Conservation (phyloP, 2,888 invertebrate species). For the Xylocampa areola region DNA sequence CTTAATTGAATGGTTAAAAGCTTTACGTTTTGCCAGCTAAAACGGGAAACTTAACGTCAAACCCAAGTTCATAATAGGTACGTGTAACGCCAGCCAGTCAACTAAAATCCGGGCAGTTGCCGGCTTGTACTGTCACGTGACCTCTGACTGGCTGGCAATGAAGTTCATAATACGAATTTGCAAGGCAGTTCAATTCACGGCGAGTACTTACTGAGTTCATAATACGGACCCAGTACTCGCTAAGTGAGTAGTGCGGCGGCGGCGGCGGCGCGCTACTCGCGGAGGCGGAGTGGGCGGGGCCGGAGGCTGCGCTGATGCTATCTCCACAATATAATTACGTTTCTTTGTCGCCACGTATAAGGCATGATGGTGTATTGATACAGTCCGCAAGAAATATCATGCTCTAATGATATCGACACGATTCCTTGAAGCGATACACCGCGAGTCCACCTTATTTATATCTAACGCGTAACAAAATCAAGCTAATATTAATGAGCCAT, state of each 20-base stretch:
- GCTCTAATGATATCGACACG: conserved; percentile 53
- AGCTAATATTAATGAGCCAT: conserved; percentile 16
- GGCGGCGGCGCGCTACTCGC: conserved; percentile 2
- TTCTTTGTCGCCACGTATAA: conserved; percentile 45
- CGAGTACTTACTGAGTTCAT: too few relatives aligned
- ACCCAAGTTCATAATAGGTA: too few relatives aligned
- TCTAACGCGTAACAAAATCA: conserved; percentile 24
- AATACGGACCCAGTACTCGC: conserved; percentile 1
- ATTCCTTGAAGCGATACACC: conserved; percentile 41
- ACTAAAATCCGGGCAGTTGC: too few relatives aligned
- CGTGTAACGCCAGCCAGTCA: too few relatives aligned
- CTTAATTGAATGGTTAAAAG: too few relatives aligned
- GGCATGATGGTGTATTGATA: conserved; percentile 54
- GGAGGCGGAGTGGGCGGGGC: conserved; percentile 28
- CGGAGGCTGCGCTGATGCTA: conserved; percentile 42
- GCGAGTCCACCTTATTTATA: conserved; percentile 32
- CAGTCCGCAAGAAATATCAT: conserved; percentile 43
- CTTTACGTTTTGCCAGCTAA: too few relatives aligned
- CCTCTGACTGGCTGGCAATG: too few relatives aligned
- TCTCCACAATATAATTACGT: conserved; percentile 44
- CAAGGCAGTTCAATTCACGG: too few relatives aligned
- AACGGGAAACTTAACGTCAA: too few relatives aligned
- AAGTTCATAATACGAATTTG: too few relatives aligned
- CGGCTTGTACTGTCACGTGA: too few relatives aligned
- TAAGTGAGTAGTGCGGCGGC: conserved; percentile 1